Evolutionary conservation across 2,797 vertebrate species (phyloP).

Genomic region (Dermochelys coriacea): DNA sequence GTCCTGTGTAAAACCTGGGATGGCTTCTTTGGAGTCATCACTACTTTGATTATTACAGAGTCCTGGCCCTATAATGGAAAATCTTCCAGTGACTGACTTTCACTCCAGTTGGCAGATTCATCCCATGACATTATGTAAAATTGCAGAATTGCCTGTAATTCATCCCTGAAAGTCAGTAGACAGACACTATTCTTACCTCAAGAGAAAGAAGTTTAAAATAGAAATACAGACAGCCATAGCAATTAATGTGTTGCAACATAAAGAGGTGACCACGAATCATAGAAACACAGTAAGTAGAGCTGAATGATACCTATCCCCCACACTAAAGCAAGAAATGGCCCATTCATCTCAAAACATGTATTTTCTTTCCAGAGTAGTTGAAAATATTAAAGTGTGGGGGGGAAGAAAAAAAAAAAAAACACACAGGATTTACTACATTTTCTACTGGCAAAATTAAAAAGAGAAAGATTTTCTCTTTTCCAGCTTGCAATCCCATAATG

Average conservation of each 20-base stretch:
- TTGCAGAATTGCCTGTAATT: neutral
- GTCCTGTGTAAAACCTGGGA: neutral
- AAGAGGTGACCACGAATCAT: neutral
- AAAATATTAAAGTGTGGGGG: neutral
- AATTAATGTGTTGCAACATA: neutral
- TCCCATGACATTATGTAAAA: neutral
- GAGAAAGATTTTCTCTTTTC: neutral
- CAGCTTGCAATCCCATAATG: neutral
- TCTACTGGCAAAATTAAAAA: neutral
- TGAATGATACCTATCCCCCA: neutral
- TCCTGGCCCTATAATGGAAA: neutral
- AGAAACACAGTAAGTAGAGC: neutral
- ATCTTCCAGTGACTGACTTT: neutral
- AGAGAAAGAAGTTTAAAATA: neutral
- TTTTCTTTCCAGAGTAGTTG: neutral
- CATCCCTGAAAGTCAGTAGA: neutral
- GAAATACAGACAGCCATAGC: neutral
- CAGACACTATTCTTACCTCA: neutral
- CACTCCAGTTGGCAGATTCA: neutral
- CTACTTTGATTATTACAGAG: neutral
- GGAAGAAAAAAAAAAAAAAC: too few relatives aligned
- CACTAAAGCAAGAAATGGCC: neutral
- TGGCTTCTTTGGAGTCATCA: neutral
- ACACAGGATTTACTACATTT: neutral
- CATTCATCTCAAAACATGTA: accelerated